Conservation (phyloP, 2,113 vertebrate species). For the Psammodynastes pulverulentus region DNA sequence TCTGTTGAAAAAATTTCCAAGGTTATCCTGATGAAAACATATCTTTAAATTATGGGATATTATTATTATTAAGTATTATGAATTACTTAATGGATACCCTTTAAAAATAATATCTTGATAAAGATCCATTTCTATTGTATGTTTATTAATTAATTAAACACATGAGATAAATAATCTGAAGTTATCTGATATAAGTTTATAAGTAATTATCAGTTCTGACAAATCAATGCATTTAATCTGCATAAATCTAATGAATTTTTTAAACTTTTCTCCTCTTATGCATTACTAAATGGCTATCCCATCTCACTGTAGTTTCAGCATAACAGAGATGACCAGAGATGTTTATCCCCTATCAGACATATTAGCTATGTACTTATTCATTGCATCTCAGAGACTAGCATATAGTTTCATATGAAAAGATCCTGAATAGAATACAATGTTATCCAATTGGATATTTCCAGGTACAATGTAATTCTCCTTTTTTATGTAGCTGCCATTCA, state of each 20-base stretch:
- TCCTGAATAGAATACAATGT: neutral
- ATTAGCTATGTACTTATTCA: neutral
- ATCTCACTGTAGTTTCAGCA: neutral
- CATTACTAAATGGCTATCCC: neutral
- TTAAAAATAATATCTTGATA: neutral
- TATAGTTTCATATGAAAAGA: neutral
- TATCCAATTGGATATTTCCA: neutral
- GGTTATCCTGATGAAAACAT: neutral
- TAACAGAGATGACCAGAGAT: no score
- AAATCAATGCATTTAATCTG: neutral
- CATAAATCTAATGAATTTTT: neutral
- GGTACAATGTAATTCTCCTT: neutral
- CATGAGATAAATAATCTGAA: neutral
- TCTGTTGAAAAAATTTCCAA: neutral
- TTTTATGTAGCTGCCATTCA: neutral
- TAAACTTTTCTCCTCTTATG: neutral
- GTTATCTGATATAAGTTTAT: neutral
- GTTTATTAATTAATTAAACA: neutral
- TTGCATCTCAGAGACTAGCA: neutral
- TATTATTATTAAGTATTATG: no score
- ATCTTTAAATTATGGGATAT: neutral
- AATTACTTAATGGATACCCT: neutral
- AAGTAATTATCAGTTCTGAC: neutral
- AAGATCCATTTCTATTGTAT: neutral
- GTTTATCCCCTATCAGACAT: neutral